Evolutionary conservation across 1,140 invertebrate species (phyloP).

Genomic region (Alviniconcha marisindica): DNA sequence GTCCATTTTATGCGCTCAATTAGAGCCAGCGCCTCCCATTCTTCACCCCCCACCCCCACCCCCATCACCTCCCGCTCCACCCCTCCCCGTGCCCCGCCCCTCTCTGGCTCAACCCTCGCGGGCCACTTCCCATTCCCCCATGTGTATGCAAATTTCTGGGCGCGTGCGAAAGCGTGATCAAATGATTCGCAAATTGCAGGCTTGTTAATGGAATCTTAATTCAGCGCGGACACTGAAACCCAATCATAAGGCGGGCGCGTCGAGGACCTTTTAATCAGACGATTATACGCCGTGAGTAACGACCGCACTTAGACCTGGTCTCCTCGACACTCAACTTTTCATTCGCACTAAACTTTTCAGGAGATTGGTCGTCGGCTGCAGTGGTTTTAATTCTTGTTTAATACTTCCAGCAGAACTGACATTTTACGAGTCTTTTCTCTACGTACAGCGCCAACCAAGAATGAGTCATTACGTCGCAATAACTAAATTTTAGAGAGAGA

Average conservation of each 20-base stretch:
- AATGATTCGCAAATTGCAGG: slow-evolving; percentile 35
- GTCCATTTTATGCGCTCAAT: slow-evolving; percentile 27
- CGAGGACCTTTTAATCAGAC: slow-evolving; percentile 32
- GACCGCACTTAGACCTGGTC: too few species aligned
- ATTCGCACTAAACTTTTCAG: too few species aligned
- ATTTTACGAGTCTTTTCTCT: too few species aligned
- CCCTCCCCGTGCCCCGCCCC: neutral
- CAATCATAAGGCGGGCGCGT: slow-evolving; percentile 13
- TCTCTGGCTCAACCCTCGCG: neutral
- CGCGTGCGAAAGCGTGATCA: slow-evolving; percentile 30
- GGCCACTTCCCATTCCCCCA: neutral
- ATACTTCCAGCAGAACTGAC: too few species aligned
- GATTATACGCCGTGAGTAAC: slow-evolving; percentile 18
- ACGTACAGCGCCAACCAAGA: too few species aligned
- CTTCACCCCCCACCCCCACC: neutral
- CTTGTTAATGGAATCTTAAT: slow-evolving; percentile 39
- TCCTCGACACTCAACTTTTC: too few species aligned
- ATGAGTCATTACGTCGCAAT: too few species aligned
- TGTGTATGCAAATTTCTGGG: slow-evolving; percentile 10
- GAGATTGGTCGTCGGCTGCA: too few species aligned
- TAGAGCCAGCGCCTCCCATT: slow-evolving; percentile 4
- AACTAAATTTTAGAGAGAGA: too few species aligned
- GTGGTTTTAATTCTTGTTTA: too few species aligned
- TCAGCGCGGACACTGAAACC: slow-evolving; percentile 19
- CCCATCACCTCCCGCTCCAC: neutral